Evolutionary conservation across 2,797 vertebrate genomes (phyloP), one percentile per base, ranked within the genome.

Genomic region (Sternarchorhynchus goeldii): DNA sequence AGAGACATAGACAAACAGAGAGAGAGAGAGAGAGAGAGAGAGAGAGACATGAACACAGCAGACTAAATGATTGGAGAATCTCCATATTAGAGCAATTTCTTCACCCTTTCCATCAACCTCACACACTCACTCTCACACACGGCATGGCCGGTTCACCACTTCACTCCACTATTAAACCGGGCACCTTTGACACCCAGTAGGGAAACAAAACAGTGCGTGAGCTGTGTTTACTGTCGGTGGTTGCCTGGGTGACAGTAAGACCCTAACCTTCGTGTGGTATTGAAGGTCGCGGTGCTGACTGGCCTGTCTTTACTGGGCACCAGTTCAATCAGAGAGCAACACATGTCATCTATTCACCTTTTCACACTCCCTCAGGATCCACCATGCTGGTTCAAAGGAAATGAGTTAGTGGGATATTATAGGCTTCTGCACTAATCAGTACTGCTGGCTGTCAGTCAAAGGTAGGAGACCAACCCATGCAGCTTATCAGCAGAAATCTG

Each of bases 251-350:
- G 32, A 75, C 50, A 25, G 53, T 55, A 53, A 21, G 57, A 6
- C 17, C 55, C 70, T 81, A 69, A 75, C 58, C 77, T 82, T 75
- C 55, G 41, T 75, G 41, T 25, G 56, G 62, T 81, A 75, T 41
- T 86, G 78, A 85, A 84, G 82, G 84, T 86, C 73, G 58, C n/a
- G n/a, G n/a, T n/a, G n/a, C n/a, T 69, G 70, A 56, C 64, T 56
- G 45, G 72, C 8, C 34, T 0, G 6, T 73, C 65, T 76, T 80
- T 56, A 69, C 60, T 72, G 67, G 21, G 31, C 57, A 60, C 63
- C 5, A 81, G 75, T 69, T 83, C 64, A 83, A 73, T 79, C 65
- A 82, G 78, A 82, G 25, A 62, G 31, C 76, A 34, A 72, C 77
- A 77, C 12, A 71, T 60, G 65, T 73, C 79, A 82, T 82, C 77